Evolutionary conservation across 1,140 invertebrate species (phyloP).

Genomic region (Bicyclus anynana): DNA sequence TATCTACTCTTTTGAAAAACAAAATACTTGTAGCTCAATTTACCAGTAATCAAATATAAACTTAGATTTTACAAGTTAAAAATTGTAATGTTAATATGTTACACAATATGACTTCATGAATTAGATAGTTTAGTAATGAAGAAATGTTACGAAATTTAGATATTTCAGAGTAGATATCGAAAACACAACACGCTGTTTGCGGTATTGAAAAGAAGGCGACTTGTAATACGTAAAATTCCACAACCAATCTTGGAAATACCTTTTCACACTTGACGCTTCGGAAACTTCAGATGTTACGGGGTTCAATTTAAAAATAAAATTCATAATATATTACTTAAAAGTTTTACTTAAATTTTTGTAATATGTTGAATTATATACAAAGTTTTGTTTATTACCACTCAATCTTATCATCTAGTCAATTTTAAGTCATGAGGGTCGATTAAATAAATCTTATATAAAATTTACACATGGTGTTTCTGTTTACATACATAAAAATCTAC

Average conservation of each 20-base stretch:
- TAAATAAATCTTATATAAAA: constrained; percentile 73
- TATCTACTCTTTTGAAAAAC: neutral
- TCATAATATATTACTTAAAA: constrained; percentile 69
- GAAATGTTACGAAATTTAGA: neutral
- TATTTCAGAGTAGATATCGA: constrained; percentile 1
- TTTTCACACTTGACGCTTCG: constrained; percentile 9
- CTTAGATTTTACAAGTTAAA: too few species aligned
- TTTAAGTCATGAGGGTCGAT: constrained; percentile 67
- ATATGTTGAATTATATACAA: constrained; percentile 75
- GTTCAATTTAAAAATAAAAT: constrained; percentile 53
- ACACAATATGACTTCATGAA: too few species aligned
- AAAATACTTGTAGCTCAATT: neutral
- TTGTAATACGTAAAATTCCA: neutral
- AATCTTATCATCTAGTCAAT: constrained; percentile 65
- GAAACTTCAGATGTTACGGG: constrained; percentile 65
- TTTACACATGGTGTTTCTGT: constrained; percentile 58
- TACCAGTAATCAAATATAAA: too few species aligned
- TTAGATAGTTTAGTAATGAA: too few species aligned
- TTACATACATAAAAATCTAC: constrained; percentile 55
- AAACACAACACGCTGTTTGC: neutral
- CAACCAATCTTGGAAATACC: constrained; percentile 13
- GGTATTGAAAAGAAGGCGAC: constrained; percentile 27
- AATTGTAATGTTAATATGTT: too few species aligned
- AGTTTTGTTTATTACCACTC: constrained; percentile 62
- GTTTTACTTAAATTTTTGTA: constrained; percentile 73